phyloP scores from a whole-genome alignment of 2,888 invertebrate genomes.

The Acanthoscelides obtectus region DNA sequence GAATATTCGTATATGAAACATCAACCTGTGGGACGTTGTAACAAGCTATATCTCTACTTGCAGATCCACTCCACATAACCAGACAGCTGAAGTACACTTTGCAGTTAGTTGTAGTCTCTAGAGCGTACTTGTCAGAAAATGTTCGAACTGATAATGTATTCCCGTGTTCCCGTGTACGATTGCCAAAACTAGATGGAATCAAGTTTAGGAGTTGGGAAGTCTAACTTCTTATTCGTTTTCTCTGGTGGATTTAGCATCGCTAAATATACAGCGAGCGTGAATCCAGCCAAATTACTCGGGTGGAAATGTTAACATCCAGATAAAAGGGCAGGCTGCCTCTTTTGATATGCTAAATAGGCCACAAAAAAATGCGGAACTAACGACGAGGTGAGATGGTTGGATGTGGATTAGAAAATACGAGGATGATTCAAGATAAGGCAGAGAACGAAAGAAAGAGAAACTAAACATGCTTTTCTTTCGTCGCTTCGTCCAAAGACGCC shows the following conservation, averaged over 20 bases:
- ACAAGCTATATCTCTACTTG: too few relatives aligned
- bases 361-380: not conserved
- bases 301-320: not conserved
- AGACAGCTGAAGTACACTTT: not conserved
- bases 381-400: not conserved
- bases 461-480: too few relatives aligned
- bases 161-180: not conserved
- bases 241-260: not conserved
- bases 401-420: not conserved
- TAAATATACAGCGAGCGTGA: not conserved
- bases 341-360: not conserved
- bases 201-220: not conserved
- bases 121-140: not conserved
- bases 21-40: too few relatives aligned
- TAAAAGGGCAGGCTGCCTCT: not conserved
- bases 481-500: too few relatives aligned
- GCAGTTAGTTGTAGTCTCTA: not conserved
- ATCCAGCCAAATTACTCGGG: not conserved
- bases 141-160: not conserved
- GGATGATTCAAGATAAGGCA: too few relatives aligned
- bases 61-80: not conserved
- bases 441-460: too few relatives aligned
- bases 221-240: not conserved
- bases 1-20: too few relatives aligned
- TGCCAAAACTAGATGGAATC: not conserved